phyloP scores from a whole-genome alignment of 2,797 vertebrate species.

The Otolemur crassicaudatus region DNA sequence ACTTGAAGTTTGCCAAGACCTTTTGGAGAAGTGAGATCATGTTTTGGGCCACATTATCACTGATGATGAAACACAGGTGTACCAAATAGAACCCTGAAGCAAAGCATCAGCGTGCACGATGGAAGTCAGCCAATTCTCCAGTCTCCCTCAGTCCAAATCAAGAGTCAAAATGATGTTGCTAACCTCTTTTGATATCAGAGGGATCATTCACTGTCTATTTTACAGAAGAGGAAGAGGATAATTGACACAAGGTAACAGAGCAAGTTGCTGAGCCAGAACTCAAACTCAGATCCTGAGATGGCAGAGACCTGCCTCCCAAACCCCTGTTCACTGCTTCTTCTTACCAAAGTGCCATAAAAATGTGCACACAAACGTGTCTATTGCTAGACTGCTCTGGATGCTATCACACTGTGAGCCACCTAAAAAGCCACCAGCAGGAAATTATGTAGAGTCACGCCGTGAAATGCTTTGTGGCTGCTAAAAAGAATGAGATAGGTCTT shows the following conservation, averaged over 20 bases:
- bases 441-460: accelerated
- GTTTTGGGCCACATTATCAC: too few relatives aligned
- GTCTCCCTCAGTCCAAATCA: too few relatives aligned
- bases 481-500: not conserved
- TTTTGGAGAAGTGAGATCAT: too few relatives aligned
- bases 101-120: too few relatives aligned
- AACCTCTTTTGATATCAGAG: too few relatives aligned
- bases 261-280: not conserved
- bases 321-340: too few relatives aligned
- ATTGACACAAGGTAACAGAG: not conserved
- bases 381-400: not conserved
- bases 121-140: too few relatives aligned
- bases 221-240: not conserved
- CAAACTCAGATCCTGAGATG: not conserved
- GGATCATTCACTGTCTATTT: not conserved
- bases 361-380: not conserved
- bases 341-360: not conserved
- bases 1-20: too few relatives aligned
- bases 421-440: not conserved
- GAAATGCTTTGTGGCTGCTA: not conserved
- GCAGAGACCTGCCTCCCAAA: not conserved
- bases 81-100: too few relatives aligned
- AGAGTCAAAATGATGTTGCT: too few relatives aligned
- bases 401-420: not conserved
- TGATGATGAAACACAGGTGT: too few relatives aligned